Evolutionary conservation across 1,140 invertebrate species (phyloP).

Genomic region (Piezodorus guildinii): DNA sequence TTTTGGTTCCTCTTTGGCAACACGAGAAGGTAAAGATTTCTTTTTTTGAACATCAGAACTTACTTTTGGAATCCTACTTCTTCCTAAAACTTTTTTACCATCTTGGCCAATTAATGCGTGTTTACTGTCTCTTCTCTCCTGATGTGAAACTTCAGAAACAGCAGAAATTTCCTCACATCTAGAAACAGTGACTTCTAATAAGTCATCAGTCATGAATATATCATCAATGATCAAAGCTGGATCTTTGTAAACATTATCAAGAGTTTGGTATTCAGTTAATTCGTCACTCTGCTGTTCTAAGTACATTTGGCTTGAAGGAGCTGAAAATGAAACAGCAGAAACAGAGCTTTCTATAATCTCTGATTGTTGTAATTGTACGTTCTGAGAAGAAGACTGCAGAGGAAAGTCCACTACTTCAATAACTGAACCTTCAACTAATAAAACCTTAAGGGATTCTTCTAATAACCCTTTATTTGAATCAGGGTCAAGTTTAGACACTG

Average conservation of each 20-base stretch:
- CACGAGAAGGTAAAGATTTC: not conserved
- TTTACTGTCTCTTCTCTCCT: not conserved
- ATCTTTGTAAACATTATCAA: not conserved
- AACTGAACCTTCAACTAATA: conserved; percentile 20
- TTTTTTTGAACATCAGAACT: not conserved
- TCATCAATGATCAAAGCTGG: conserved; percentile 28
- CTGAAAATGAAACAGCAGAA: not conserved
- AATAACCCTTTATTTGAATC: not conserved
- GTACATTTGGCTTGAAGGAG: not conserved
- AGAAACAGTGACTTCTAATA: conserved; percentile 34
- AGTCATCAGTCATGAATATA: conserved; percentile 35
- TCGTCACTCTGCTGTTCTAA: not conserved
- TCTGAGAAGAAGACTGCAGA: not conserved
- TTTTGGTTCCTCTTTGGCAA: not conserved
- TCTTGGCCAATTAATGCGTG: not conserved
- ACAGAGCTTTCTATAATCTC: too few species aligned
- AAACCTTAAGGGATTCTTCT: conserved; percentile 8
- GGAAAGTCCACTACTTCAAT: conserved; percentile 17
- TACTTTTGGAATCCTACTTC: not conserved
- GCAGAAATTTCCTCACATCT: conserved; percentile 11
- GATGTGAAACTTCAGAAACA: not conserved
- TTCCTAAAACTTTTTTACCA: not conserved
- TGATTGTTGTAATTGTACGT: not conserved
- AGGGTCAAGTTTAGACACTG: not conserved
- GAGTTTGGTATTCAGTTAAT: not conserved